A percentile compares a stretch with the other conserved stretches of the same genome.
These are phyloP conservation scores for Sorex araneus DNA, from an alignment of 2,113 vertebrate genomes.

Conservation along the genomic window DNA sequence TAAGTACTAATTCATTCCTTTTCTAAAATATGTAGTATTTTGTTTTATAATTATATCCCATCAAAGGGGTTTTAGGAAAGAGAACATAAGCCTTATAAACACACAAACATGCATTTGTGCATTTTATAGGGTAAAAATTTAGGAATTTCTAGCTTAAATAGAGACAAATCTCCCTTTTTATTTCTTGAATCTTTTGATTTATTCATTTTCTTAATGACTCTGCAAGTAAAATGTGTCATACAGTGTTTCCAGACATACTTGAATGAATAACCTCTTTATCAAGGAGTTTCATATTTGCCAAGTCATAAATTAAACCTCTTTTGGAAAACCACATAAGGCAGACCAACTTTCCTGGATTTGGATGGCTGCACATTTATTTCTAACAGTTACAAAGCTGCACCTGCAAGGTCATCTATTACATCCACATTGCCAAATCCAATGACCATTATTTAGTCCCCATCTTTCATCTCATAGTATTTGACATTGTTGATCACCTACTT, in stretches of 20 bases:
- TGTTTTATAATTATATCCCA: conserved; percentile 22
- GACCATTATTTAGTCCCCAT: not conserved
- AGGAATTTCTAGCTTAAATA: conserved; percentile 21
- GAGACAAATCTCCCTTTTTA: not conserved
- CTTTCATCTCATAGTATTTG: conserved; percentile 7
- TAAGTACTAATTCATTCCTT: not conserved
- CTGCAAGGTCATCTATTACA: not conserved
- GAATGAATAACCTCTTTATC: conserved; percentile 13
- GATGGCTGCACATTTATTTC: not conserved
- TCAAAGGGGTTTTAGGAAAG: not conserved
- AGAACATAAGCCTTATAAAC: not conserved
- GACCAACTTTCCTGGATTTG: not conserved
- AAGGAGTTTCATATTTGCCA: not conserved
- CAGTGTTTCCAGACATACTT: not conserved
- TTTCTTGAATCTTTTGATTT: conserved; percentile 40
- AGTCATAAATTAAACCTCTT: not conserved
- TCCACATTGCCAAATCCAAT: not conserved
- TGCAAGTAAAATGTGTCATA: not conserved
- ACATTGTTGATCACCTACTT: not conserved
- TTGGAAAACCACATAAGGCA: not conserved
- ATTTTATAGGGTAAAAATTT: not conserved
- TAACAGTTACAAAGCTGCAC: not conserved
- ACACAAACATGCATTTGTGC: not conserved
- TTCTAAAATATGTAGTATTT: conserved; percentile 46
- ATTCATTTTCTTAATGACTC: not conserved